These are phyloP conservation scores for Hylaea fasciaria DNA, from an alignment of 2,888 invertebrate genomes.

Conservation along the genomic window DNA sequence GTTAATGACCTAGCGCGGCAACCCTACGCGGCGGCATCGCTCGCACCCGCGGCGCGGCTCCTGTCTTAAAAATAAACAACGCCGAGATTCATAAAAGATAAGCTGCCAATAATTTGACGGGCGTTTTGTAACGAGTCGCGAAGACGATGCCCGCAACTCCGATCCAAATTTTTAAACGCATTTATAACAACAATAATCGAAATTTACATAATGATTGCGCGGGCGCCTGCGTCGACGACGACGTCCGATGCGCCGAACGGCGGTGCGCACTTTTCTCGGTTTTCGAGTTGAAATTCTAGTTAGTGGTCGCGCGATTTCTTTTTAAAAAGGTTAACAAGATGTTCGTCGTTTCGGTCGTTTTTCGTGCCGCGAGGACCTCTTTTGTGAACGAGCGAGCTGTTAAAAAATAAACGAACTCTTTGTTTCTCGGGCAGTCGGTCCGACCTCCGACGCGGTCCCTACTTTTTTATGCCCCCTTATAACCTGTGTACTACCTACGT, in stretches of 20 bases:
- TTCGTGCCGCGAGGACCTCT: conserved; percentile 81
- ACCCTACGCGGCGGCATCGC: conserved; percentile 38
- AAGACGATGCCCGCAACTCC: conserved; percentile 60
- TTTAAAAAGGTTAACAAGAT: conserved; percentile 84
- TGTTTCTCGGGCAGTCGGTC: conserved; percentile 84
- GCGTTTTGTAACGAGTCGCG: conserved; percentile 62
- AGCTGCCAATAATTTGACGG: conserved; percentile 64
- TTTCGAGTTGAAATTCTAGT: conserved; percentile 84
- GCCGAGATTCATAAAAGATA: conserved; percentile 55
- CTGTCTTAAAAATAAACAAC: conserved; percentile 49
- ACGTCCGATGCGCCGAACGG: conserved; percentile 66
- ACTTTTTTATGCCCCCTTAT: conserved; percentile 84
- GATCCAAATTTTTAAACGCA: conserved; percentile 61
- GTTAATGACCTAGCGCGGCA: conserved; percentile 59
- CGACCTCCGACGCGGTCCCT: conserved; percentile 84
- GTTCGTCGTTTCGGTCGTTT: conserved; percentile 82
- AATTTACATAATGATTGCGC: conserved; percentile 81
- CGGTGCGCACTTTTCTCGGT: conserved; percentile 77
- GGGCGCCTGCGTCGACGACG: conserved; percentile 70
- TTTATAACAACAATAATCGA: conserved; percentile 66
- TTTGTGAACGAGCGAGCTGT: conserved; percentile 84
- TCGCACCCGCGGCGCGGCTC: conserved; percentile 41
- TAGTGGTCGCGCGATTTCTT: conserved; percentile 82
- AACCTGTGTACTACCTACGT: conserved; percentile 85
- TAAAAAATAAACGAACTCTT: conserved; percentile 85